A percentile compares a stretch with the other conserved stretches of the same genome.
Evolutionary conservation across 2,888 invertebrate species (phyloP).

Genomic region (Dichetophora obliterata): DNA sequence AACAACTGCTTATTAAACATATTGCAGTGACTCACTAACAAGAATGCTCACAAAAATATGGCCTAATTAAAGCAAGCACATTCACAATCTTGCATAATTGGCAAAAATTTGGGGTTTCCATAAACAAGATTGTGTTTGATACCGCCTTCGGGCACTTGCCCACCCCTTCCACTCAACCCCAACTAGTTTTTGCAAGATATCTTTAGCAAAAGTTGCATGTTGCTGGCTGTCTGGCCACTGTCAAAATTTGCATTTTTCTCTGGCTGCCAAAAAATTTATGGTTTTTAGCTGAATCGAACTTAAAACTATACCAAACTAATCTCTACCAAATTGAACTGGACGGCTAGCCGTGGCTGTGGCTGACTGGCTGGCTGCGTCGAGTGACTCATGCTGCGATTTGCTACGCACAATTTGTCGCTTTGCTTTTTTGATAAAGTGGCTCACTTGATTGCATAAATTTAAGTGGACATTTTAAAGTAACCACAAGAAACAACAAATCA

Average conservation of each 20-base stretch:
- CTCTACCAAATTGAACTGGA: neutral
- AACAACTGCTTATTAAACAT: no score
- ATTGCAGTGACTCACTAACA: constrained; percentile 6
- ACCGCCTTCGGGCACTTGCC: neutral
- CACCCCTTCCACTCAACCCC: neutral
- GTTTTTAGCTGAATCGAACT: neutral
- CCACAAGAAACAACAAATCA: neutral
- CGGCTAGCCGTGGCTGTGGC: neutral
- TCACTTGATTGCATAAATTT: constrained; percentile 24
- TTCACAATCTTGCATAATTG: neutral
- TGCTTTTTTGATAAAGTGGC: constrained; percentile 8
- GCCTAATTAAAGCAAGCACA: constrained; percentile 10
- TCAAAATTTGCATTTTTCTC: neutral
- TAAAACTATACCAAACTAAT: neutral
- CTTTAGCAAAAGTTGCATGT: neutral
- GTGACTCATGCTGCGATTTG: constrained; percentile 22
- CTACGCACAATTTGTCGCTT: constrained; percentile 33
- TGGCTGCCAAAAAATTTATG: neutral
- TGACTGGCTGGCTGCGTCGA: neutral
- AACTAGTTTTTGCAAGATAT: neutral
- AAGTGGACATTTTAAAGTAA: constrained; percentile 1
- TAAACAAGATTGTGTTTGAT: neutral
- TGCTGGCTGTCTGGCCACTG: constrained; percentile 17
- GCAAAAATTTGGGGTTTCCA: neutral
- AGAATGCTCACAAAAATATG: neutral